A percentile compares a stretch with the other conserved stretches of the same genome.
These are phyloP conservation scores for Drosophila athabasca DNA, from an alignment of 1,140 invertebrate genomes.

Conservation along the genomic window DNA sequence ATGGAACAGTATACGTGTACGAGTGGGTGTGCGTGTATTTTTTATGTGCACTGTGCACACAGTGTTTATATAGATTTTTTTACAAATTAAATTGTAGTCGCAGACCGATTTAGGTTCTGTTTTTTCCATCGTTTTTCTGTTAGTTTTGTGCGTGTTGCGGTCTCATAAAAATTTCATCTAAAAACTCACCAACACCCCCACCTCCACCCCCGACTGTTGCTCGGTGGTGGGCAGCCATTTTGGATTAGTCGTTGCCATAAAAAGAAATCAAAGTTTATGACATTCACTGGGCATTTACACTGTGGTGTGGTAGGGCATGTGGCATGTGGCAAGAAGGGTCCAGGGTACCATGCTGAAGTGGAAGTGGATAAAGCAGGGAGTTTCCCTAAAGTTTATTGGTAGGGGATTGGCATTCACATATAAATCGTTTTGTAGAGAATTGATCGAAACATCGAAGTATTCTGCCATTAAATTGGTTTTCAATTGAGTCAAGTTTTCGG, in stretches of 20 bases:
- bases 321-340: not conserved
- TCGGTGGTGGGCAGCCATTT: slow-evolving; percentile 61
- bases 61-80: slow-evolving; percentile 17
- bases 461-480: not conserved
- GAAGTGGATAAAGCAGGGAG: slow-evolving; percentile 23
- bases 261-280: slow-evolving; percentile 77
- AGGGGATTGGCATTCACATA: not conserved
- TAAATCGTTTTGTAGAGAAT: slow-evolving; percentile 6
- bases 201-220: slow-evolving; percentile 6
- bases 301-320: slow-evolving; percentile 4
- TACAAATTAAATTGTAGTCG: slow-evolving; percentile 76
- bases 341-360: not conserved
- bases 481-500: no score
- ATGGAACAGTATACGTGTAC: no score
- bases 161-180: slow-evolving; percentile 71
- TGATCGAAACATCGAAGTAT: no score
- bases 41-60: slow-evolving; percentile 17
- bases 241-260: slow-evolving; percentile 48
- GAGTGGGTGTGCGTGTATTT: not conserved
- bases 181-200: slow-evolving; percentile 37
- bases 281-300: slow-evolving; percentile 68
- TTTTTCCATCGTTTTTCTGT: not conserved
- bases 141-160: slow-evolving; percentile 63
- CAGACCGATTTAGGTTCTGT: slow-evolving; percentile 61
- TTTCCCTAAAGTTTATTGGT: slow-evolving; percentile 33